These are phyloP conservation scores for Mesodorylaimus sp. DNA, from an alignment of 2,888 invertebrate genomes.

Conservation along the genomic window DNA sequence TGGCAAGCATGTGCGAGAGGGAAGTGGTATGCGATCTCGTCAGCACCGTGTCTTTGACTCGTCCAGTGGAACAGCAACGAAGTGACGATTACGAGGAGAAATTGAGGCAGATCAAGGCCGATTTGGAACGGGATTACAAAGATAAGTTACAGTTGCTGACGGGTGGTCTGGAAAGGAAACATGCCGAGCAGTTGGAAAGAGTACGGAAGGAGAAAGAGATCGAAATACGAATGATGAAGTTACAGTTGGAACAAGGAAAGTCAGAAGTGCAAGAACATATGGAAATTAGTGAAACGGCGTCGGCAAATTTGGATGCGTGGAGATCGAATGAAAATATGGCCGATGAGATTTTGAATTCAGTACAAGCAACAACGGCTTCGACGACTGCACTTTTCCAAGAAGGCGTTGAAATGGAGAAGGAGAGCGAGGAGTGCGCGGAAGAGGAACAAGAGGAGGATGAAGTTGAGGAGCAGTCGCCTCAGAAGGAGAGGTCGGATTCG, in stretches of 20 bases:
- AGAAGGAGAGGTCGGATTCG: neutral
- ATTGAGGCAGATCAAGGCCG: neutral
- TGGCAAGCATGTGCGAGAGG: neutral
- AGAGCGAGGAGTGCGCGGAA: too few relatives aligned
- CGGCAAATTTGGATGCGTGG: too few relatives aligned
- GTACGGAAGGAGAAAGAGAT: conserved; percentile 5
- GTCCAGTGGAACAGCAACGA: neutral
- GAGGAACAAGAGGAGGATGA: too few relatives aligned
- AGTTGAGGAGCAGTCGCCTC: too few relatives aligned
- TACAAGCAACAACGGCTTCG: too few relatives aligned
- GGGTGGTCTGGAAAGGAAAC: conserved; percentile 6
- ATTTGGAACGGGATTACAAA: conserved; percentile 5
- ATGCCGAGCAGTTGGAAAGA: neutral
- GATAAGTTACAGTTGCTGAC: neutral
- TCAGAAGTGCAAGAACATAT: too few relatives aligned
- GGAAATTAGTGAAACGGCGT: too few relatives aligned
- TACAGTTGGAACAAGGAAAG: too few relatives aligned
- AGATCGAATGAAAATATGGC: too few relatives aligned
- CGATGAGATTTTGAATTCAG: too few relatives aligned
- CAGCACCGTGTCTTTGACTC: neutral
- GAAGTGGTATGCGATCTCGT: neutral
- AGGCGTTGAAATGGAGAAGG: too few relatives aligned
- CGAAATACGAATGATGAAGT: neutral
- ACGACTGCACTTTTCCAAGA: too few relatives aligned
- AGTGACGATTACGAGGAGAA: conserved; percentile 3